phyloP scores from a whole-genome alignment of 1,140 invertebrate genomes.

The Penaeus vannamei region DNA sequence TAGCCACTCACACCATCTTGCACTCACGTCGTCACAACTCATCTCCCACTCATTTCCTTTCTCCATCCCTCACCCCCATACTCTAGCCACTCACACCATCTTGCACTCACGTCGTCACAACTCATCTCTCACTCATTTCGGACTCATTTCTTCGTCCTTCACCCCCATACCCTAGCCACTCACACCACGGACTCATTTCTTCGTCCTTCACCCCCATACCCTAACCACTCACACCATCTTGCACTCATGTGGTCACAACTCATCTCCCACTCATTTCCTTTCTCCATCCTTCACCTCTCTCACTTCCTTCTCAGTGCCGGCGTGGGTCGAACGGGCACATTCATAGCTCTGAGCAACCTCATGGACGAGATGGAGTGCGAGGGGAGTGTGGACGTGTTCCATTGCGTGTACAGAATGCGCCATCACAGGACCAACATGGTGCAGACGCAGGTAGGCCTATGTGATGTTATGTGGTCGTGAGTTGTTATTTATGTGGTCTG shows the following conservation, averaged over 20 bases:
- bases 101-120: too few relatives aligned
- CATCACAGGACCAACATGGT: constrained; percentile 49
- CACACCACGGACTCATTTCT: too few relatives aligned
- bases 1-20: too few relatives aligned
- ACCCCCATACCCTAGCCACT: not conserved
- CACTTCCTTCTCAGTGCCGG: constrained; percentile 28
- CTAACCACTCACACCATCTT: not conserved
- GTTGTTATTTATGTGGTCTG: too few relatives aligned
- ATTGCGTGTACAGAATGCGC: constrained; percentile 54
- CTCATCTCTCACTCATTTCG: too few relatives aligned
- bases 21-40: too few relatives aligned
- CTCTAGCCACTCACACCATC: too few relatives aligned
- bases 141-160: too few relatives aligned
- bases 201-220: not conserved
- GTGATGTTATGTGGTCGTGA: too few relatives aligned
- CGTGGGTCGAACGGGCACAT: constrained; percentile 51
- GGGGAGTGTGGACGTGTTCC: constrained; percentile 45
- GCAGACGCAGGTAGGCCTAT: constrained; percentile 41
- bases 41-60: too few relatives aligned
- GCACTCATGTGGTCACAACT: not conserved
- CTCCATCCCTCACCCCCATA: too few relatives aligned
- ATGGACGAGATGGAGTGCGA: constrained; percentile 45
- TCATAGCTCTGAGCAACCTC: constrained; percentile 53
- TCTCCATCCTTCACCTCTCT: not conserved
- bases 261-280: not conserved